These are phyloP conservation scores for Cuniculus paca DNA, from an alignment of 2,797 vertebrate genomes.

Conservation along the genomic window DNA sequence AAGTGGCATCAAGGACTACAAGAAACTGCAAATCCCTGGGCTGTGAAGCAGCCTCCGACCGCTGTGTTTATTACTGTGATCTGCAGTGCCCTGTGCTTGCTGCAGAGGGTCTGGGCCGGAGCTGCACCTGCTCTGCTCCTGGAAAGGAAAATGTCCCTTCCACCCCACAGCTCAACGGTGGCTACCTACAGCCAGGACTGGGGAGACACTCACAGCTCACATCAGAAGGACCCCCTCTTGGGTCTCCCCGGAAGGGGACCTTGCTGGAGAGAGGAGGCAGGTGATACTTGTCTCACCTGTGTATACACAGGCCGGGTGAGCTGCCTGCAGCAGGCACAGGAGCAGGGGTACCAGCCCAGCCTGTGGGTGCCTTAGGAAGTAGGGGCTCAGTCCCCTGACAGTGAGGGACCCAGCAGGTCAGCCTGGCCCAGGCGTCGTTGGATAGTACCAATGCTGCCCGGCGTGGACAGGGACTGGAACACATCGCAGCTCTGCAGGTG, in stretches of 20 bases:
- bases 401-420: neutral
- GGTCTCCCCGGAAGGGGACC: neutral
- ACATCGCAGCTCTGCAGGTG: fast-evolving
- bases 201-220: fast-evolving
- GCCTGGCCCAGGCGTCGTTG: neutral
- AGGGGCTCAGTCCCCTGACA: too few relatives aligned
- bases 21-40: fast-evolving
- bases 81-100: neutral
- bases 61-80: fast-evolving
- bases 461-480: fast-evolving
- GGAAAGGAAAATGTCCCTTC: neutral
- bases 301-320: neutral
- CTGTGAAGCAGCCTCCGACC: fast-evolving
- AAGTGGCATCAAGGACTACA: fast-evolving
- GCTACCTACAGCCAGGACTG: neutral
- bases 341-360: too few relatives aligned
- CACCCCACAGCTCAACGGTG: neutral
- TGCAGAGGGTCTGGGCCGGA: fast-evolving
- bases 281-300: neutral
- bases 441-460: neutral
- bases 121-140: fast-evolving
- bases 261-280: neutral
- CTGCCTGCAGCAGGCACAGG: neutral
- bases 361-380: fast-evolving
- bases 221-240: neutral